Evolutionary conservation across 2,113 vertebrate species (phyloP), one percentile per base, ranked within the genome.

Genomic region (Tetraodon nigroviridis): DNA sequence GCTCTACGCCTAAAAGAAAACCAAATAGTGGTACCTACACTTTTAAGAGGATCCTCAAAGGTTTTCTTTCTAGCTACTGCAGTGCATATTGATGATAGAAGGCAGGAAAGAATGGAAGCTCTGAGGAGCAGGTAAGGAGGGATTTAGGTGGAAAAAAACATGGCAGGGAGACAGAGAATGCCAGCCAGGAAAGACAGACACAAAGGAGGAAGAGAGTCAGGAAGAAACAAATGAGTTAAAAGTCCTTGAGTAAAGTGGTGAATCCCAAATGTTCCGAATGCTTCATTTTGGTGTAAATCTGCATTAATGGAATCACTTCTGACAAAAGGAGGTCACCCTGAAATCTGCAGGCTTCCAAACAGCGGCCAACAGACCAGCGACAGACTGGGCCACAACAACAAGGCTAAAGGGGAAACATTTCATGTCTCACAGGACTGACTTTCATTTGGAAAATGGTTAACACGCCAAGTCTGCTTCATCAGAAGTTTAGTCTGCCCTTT

Each of bases 51-150:
- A 51, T 73, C 48, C 58, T 73, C 66, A 47, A 67, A 62, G 21
- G 71, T 52, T 55, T 37, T 11, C 12, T 37, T 37, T 24, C 24
- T 24, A 24, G 32, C 11, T 45, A 46, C 64, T 63, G 70, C 16
- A 40, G 50, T 79, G 77, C 71, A 84, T 78, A 37, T 53, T 58
- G 75, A 84, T 84, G 56, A 69, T 27, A 57, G 58, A 52, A 18
- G 49, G 64, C 45, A 21, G 45, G 19, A 56, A 48, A 68, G 64
- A 55, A 46, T 49, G 50, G 54, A 15, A 8, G 44, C 5, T 58
- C 58, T 17, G 16, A 47, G 46, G 56, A 24, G 49, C 20, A 7
- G 12, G 22, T 24, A 4, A 55, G 24, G 64, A 15, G 19, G 58
- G 45, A 59, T 61, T 61, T 57, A 21, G 58, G 42, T 62, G 44